Evolutionary conservation across 2,113 vertebrate genomes (phyloP).

Genomic region (Phaethornis superciliosus): DNA sequence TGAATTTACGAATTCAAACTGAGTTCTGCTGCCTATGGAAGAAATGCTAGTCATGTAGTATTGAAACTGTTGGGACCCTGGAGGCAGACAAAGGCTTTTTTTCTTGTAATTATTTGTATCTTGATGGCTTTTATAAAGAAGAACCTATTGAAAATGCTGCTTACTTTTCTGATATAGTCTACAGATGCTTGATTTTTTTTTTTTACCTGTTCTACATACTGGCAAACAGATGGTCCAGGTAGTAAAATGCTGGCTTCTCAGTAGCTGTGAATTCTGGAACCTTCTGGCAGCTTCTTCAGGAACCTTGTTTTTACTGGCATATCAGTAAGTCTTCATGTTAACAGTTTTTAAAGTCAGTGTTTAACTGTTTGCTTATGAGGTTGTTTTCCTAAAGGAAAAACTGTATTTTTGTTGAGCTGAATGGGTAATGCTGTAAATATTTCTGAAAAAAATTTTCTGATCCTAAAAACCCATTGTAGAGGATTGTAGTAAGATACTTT

Average conservation of each 20-base stretch:
- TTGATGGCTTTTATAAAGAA: slow-evolving; percentile 17
- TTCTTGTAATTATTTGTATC: background rate
- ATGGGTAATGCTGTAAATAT: background rate
- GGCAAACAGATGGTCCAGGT: slow-evolving; percentile 59
- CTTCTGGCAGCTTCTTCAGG: slow-evolving; percentile 9
- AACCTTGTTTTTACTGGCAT: slow-evolving; percentile 26
- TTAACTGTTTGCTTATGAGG: background rate
- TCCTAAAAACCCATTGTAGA: background rate
- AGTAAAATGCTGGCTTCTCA: slow-evolving; percentile 61
- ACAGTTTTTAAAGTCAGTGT: background rate
- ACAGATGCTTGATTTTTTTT: background rate
- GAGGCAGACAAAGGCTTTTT: slow-evolving; percentile 11
- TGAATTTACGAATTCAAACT: background rate
- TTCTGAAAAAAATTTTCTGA: background rate
- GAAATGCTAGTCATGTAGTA: background rate
- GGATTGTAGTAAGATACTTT: background rate
- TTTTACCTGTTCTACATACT: slow-evolving; percentile 53
- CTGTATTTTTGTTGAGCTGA: background rate
- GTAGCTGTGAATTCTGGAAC: slow-evolving; percentile 63
- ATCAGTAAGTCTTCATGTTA: background rate
- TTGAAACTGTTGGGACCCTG: background rate
- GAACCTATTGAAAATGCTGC: background rate
- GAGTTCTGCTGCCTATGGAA: background rate
- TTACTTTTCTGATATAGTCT: slow-evolving; percentile 40
- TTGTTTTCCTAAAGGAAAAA: slow-evolving; percentile 4